Evolutionary conservation across 1,140 invertebrate genomes (phyloP), one percentile per base, ranked within the genome.

Genomic region (Drosophila ambigua): DNA sequence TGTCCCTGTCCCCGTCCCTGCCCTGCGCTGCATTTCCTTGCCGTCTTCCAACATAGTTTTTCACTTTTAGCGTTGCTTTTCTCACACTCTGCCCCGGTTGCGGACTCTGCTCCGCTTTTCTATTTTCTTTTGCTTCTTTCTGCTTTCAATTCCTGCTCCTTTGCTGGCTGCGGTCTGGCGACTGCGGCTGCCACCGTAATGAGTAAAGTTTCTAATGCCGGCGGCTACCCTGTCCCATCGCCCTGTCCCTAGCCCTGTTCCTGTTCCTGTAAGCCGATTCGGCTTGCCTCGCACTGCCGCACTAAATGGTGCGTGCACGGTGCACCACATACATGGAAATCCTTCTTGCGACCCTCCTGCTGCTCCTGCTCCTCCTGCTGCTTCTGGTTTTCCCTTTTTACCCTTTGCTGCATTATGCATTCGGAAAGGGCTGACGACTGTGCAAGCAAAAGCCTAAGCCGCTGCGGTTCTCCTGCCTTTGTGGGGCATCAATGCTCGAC

Each of bases 151-250:
- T 58, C 53, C 20, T 43, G 53, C 16, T 76, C 62, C 65, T 83
- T 82, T 77, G 73, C 64, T 82, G 82, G 73, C 64, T 82, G 82
- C 48, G 83, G 78, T 88, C 71, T 83, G 54, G 69, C 63, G 82
- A 64, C 75, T 83, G 83, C 78, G 83, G 75, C 66, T 79, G 78
- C 53, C 83, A 75, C 55, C 83, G 79, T 88, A 88, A 88, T 88
- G 83, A 88, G 83, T 88, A 88, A 88, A 88, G 83, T 88, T 88
- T 87, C 83, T 88, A 88, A 88, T 88, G 83, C 83, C 83, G 76
- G 59, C 69, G 83, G 83, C 83, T 39, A 4, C 35, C 35, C 26
- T 28, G 26, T 7, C 26, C 26, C 5, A 5, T 28, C 5, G 5
- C 26, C 5, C 26, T 28, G 26, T 7, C 16, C 16, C 23, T 24